Base-by-base conservation (phyloP, 1,140 invertebrate species). In the Apis cerana region DNA sequence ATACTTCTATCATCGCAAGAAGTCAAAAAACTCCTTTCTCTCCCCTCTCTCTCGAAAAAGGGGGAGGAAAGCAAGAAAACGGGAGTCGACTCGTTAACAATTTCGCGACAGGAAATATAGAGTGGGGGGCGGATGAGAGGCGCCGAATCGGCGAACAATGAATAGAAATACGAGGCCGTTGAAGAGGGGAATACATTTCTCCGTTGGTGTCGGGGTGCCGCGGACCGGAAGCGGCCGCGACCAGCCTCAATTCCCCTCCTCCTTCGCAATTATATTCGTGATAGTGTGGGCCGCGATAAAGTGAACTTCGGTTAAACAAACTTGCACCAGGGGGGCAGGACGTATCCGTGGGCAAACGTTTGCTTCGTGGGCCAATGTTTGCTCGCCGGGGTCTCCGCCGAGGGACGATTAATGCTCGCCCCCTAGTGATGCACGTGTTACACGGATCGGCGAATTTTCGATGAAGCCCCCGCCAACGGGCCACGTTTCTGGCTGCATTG, bases 11-110 rank as follows among this genome's bases (percentile, higher is more conserved):
- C 2, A 33, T 33, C 33, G 33, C 33, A 33, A 33, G 33, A 33
- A 33, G 2, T 2, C 33, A 33, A 33, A 33, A 33, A 33, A 33
- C 33, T 3, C 33, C 33, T 33, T 4, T 1, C 33, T 0, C 3
- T 4, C 3, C 33, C 3, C 3, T 33, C 33, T 33, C 33, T 33
- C 2, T 33, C 33, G 1, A 27, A 27, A 27, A 27, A 27, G 27
- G 27, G 27, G 59, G 9, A 23, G 11, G 23, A 62, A 23, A 11
- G 10, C 27, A 54, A 77, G 59, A 54, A 48, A 85, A 52, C 58
- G 15, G 64, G 48, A 76, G 65, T 85, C 75, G 65, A n/a, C 50
- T 85, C 59, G 65, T 81, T 86, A 80, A 43, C 27, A 59, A 86
- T 86, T 85, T 77, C 85, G 77, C 48, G 23, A 69, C 12, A 23